phyloP scores from a whole-genome alignment of 1,140 invertebrate species.

The Penaeus japonicus region DNA sequence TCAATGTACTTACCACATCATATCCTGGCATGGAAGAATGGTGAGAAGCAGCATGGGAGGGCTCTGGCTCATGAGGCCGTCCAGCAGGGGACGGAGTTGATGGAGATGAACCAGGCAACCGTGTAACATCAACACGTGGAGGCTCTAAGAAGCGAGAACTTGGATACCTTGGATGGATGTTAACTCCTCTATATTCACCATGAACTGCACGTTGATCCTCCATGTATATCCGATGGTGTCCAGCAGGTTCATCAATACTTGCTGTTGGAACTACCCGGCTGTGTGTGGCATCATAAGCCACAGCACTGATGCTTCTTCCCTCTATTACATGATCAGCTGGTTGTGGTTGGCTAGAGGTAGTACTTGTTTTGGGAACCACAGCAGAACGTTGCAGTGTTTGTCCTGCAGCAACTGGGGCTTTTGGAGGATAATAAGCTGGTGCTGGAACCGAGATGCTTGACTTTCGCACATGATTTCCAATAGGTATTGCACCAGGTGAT shows the following conservation, averaged over 20 bases:
- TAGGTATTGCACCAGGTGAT: conserved; percentile 6
- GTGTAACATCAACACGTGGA: conserved; percentile 33
- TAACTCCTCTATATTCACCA: conserved; percentile 31
- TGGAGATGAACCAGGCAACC: conserved; percentile 35
- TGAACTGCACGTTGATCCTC: conserved; percentile 33
- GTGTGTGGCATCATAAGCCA: conserved; percentile 28
- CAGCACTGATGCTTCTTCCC: conserved; percentile 1
- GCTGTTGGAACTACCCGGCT: conserved; percentile 11
- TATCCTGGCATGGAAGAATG: conserved; percentile 34
- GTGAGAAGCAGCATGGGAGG: neutral
- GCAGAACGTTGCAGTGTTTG: neutral
- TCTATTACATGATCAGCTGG: conserved; percentile 13
- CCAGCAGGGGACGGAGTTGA: conserved; percentile 46
- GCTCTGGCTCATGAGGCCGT: conserved; percentile 21
- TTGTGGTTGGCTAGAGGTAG: conserved; percentile 7
- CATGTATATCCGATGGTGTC: conserved; percentile 30
- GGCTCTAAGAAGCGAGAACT: conserved; percentile 33
- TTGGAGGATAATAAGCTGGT: conserved; percentile 22
- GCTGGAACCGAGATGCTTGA: neutral
- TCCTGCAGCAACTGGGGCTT: neutral
- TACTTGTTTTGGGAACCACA: conserved; percentile 19
- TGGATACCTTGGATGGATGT: conserved; percentile 28
- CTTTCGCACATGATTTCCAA: conserved; percentile 36
- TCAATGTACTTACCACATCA: conserved; percentile 11
- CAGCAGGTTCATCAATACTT: conserved; percentile 21